Percentiles rank a stretch among this genome's conserved stretches.
Conservation (phyloP, 2,113 vertebrate species). For the Clarias macrocephalus region DNA sequence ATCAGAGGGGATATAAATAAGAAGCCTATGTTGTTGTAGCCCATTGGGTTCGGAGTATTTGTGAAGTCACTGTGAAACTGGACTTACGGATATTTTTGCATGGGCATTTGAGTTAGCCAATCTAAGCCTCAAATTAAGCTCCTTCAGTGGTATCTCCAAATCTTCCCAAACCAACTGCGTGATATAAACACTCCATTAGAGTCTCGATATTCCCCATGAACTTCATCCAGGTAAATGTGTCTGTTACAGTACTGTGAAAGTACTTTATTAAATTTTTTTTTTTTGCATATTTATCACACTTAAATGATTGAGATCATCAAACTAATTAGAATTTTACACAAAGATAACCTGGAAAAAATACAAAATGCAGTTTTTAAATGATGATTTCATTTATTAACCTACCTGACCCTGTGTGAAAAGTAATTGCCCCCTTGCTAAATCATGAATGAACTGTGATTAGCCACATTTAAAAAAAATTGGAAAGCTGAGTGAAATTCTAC, state of each 20-base stretch:
- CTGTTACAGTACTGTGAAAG: not conserved
- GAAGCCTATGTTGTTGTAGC: not conserved
- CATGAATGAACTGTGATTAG: too few species aligned
- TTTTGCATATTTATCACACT: too few species aligned
- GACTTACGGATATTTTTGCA: not conserved
- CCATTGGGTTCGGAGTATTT: not conserved
- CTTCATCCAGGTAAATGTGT: not conserved
- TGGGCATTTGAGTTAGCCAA: not conserved
- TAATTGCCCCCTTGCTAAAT: too few species aligned
- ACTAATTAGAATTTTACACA: too few species aligned
- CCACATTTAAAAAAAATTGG: too few species aligned
- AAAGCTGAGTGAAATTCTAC: too few species aligned
- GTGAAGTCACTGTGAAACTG: not conserved
- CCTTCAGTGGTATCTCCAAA: not conserved
- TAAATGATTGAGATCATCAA: too few species aligned
- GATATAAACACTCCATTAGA: not conserved
- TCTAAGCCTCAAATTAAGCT: not conserved
- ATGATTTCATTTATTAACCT: too few species aligned
- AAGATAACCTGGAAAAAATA: too few species aligned
- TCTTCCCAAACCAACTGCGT: not conserved
- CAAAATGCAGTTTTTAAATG: too few species aligned
- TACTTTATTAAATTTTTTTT: too few species aligned
- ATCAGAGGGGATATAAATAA: not conserved
- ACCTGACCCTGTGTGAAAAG: too few species aligned
- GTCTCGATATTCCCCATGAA: not conserved